Conservation (phyloP, 1,140 invertebrate genomes). For the Drosophila orosa region DNA sequence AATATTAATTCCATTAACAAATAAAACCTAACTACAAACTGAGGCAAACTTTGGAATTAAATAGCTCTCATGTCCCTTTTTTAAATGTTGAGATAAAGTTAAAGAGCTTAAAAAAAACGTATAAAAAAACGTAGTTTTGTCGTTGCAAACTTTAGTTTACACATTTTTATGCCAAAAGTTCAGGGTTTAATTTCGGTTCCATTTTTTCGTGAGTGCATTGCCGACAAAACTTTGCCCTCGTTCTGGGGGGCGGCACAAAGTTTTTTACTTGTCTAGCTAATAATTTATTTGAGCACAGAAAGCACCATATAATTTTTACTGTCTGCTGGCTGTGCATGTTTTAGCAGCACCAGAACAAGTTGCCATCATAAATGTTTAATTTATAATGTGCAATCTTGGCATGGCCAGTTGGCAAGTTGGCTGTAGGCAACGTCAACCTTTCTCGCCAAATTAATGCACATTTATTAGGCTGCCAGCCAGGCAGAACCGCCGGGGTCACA, state of each 20-base stretch:
- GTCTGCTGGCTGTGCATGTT: conserved; percentile 33
- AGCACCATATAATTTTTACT: conserved; percentile 31
- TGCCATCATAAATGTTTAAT: conserved; percentile 48
- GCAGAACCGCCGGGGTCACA: neutral
- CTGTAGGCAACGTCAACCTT: conserved; percentile 47
- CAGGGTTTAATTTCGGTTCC: conserved; percentile 1
- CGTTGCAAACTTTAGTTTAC: neutral
- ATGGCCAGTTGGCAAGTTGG: conserved; percentile 18
- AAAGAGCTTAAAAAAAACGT: neutral
- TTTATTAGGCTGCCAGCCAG: conserved; percentile 38
- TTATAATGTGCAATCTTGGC: conserved; percentile 54
- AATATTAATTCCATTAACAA: neutral
- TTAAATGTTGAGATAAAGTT: too few species aligned
- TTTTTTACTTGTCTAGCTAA: conserved; percentile 33
- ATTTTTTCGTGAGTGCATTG: conserved; percentile 14
- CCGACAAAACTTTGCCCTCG: conserved; percentile 25
- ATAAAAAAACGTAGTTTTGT: conserved; percentile 1
- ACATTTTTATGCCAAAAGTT: conserved; percentile 10
- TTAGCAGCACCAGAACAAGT: conserved; percentile 14
- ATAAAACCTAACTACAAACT: neutral
- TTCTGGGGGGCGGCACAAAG: conserved; percentile 10
- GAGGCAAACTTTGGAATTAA: neutral
- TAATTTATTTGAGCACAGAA: conserved; percentile 36
- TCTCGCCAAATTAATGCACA: conserved; percentile 65
- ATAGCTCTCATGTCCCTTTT: neutral